Percentiles rank a stretch among this genome's conserved stretches.
These are phyloP conservation scores for Gallinago media DNA, from an alignment of 2,113 vertebrate species.

Conservation along the genomic window DNA sequence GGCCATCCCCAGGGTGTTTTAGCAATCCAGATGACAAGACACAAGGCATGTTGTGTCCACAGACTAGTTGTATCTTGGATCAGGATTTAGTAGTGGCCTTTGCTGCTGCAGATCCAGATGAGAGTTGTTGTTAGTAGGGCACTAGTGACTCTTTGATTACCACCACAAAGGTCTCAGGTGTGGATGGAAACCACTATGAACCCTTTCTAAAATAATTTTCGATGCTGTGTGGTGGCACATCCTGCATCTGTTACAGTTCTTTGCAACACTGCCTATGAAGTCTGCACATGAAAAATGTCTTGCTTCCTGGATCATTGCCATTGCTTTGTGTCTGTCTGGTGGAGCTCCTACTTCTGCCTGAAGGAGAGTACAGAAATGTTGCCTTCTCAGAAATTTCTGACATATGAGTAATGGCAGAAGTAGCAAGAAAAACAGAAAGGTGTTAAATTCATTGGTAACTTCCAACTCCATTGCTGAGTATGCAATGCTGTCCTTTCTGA, in stretches of 20 bases:
- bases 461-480: not conserved
- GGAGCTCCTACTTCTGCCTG: not conserved
- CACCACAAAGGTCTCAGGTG: not conserved
- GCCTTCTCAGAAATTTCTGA: not conserved
- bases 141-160: not conserved
- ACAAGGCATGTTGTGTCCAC: not conserved
- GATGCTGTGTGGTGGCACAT: not conserved
- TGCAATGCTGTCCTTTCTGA: not conserved
- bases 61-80: not conserved
- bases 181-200: not conserved
- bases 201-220: not conserved
- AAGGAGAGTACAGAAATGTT: not conserved
- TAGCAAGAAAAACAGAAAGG: not conserved
- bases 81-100: not conserved
- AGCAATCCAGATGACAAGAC: not conserved
- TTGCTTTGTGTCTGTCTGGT: not conserved
- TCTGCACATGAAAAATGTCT: not conserved
- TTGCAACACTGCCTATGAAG: not conserved
- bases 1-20: not conserved
- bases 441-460: not conserved
- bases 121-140: not conserved
- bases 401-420: not conserved
- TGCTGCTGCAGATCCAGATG: not conserved
- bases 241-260: not conserved
- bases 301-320: not conserved